Percentiles rank a stretch among this genome's conserved stretches.
Conservation (phyloP, 2,113 vertebrate species). For the Phrynosoma blainvillii region DNA sequence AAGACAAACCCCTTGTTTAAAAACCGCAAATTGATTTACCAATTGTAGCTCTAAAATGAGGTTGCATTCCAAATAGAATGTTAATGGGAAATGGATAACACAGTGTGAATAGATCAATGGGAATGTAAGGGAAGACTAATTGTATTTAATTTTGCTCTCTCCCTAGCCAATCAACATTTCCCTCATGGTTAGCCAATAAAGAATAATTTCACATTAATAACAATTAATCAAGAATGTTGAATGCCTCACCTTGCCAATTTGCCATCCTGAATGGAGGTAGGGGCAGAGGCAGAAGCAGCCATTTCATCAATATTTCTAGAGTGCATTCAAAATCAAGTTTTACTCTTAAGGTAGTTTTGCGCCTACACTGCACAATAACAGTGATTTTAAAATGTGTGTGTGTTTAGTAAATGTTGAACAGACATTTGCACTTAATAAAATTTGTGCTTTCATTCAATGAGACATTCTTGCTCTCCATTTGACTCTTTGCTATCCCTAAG, state of each 20-base stretch:
- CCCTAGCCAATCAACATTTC: constrained; percentile 43
- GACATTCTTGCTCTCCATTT: rapidly evolving
- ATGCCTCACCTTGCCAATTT: neutral
- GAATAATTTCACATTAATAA: constrained; percentile 38
- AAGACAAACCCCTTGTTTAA: constrained; percentile 59
- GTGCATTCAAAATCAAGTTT: constrained; percentile 23
- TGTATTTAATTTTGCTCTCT: constrained; percentile 56
- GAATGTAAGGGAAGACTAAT: constrained; percentile 52
- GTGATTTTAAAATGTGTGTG: neutral
- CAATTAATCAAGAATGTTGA: constrained; percentile 41
- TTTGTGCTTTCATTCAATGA: neutral
- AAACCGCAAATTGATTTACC: constrained; percentile 54
- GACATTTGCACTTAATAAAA: neutral
- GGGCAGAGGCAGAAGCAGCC: constrained; percentile 22
- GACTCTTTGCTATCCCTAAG: neutral
- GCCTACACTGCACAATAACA: neutral
- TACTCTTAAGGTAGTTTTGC: neutral
- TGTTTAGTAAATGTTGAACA: neutral
- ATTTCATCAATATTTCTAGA: neutral
- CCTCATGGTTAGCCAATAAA: constrained; percentile 36
- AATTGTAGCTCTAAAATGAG: constrained; percentile 53
- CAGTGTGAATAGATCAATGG: constrained; percentile 51
- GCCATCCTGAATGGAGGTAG: constrained; percentile 31
- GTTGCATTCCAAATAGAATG: constrained; percentile 57
- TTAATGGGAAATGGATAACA: constrained; percentile 47